A percentile compares a stretch with the other conserved stretches of the same genome.
phyloP scores from a whole-genome alignment of 2,888 invertebrate genomes.

The Mythimna loreyi region DNA sequence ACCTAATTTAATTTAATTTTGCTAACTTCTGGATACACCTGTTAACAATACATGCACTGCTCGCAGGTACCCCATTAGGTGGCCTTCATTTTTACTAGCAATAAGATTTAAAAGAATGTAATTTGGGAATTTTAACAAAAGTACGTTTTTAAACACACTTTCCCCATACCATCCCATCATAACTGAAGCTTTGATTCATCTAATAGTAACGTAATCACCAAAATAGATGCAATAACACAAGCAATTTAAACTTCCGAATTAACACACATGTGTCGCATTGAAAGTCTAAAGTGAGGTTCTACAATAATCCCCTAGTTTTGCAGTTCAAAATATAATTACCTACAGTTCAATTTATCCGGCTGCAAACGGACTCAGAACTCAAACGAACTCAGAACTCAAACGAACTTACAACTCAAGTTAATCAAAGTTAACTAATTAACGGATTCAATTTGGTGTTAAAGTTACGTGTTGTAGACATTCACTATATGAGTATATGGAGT shows the following conservation, averaged over 20 bases:
- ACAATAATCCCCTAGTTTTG: slow-evolving; percentile 21
- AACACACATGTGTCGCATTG: slow-evolving; percentile 25
- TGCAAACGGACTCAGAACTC: slow-evolving; percentile 29
- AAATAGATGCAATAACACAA: slow-evolving; percentile 15
- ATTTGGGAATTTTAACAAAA: no score
- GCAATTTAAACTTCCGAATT: slow-evolving; percentile 25
- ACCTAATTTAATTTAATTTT: no score
- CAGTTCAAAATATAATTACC: slow-evolving; percentile 48
- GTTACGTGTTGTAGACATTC: slow-evolving; percentile 11
- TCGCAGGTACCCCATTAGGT: no score
- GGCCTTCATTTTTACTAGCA: no score
- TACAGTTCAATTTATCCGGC: slow-evolving; percentile 23
- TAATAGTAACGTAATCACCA: neutral
- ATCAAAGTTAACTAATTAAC: slow-evolving; percentile 50
- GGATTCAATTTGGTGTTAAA: slow-evolving; percentile 36
- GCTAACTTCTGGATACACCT: no score
- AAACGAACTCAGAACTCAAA: slow-evolving; percentile 41
- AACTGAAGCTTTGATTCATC: no score
- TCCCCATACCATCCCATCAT: no score
- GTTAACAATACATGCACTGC: no score
- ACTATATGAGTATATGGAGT: neutral
- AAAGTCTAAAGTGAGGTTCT: slow-evolving; percentile 20
- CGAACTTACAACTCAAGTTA: slow-evolving; percentile 41
- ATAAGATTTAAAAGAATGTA: no score
- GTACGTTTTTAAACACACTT: no score